phyloP scores from a whole-genome alignment of 1,140 invertebrate species.

The Bombus consobrinus region DNA sequence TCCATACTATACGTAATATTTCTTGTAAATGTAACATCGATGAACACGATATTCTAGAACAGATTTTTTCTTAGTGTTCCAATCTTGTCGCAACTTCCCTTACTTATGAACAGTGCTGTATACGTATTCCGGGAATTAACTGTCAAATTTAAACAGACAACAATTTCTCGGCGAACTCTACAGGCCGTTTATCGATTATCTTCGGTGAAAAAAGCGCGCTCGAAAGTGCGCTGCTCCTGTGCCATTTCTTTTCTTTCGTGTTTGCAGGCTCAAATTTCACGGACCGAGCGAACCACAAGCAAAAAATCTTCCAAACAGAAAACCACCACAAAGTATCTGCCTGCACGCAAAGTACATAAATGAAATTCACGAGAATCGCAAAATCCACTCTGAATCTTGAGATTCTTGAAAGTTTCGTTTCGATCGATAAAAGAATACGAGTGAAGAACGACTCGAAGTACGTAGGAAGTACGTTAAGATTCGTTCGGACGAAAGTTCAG shows the following conservation, averaged over 20 bases:
- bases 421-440: not conserved
- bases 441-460: not conserved
- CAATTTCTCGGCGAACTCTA: conserved; percentile 20
- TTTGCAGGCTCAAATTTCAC: not conserved
- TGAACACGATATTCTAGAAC: too few species aligned
- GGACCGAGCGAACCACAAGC: not conserved
- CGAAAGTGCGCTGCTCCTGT: conserved; percentile 42
- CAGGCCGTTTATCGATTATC: conserved; percentile 61
- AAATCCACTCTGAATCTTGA: not conserved
- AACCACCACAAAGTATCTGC: too few species aligned
- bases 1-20: too few species aligned
- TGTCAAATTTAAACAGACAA: conserved; percentile 17
- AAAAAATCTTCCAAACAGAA: too few species aligned
- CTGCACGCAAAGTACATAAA: too few species aligned
- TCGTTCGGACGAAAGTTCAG: conserved; percentile 27
- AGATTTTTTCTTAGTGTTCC: too few species aligned
- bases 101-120: not conserved
- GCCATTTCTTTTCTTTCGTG: not conserved
- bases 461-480: not conserved
- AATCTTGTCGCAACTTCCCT: too few species aligned
- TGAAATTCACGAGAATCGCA: not conserved
- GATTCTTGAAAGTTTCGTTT: not conserved
- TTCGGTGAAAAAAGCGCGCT: conserved; percentile 58
- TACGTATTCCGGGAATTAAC: not conserved
- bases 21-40: too few species aligned